phyloP scores from a whole-genome alignment of 2,113 vertebrate genomes.

The Aix galericulata region DNA sequence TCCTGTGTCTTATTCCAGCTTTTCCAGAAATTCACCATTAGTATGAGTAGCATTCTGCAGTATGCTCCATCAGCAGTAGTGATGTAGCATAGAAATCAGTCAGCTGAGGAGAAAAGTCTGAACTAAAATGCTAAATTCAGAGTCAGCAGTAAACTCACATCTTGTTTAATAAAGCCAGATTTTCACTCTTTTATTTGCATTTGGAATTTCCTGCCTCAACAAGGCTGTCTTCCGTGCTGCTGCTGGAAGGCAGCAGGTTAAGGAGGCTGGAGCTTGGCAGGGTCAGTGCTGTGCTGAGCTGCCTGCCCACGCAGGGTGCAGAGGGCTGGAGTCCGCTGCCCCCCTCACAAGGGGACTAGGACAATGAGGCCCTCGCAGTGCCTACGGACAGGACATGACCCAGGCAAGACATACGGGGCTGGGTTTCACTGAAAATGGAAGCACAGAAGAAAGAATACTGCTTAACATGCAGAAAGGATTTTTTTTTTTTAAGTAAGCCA shows the following conservation, averaged over 20 bases:
- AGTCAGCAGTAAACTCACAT: neutral
- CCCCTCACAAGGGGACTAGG: neutral
- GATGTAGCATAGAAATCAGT: neutral
- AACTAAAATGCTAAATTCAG: neutral
- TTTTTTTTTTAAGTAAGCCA: neutral
- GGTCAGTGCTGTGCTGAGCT: neutral
- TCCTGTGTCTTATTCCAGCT: neutral
- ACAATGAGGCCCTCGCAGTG: neutral
- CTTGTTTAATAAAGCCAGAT: neutral
- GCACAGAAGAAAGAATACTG: neutral
- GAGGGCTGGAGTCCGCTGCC: neutral
- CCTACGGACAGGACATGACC: neutral
- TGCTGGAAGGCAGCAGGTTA: neutral
- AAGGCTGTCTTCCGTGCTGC: neutral
- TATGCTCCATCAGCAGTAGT: neutral
- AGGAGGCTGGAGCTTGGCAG: neutral
- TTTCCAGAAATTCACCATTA: neutral
- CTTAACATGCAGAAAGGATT: neutral
- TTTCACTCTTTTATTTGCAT: neutral
- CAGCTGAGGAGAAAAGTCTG: neutral
- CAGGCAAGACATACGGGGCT: neutral
- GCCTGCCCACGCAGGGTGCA: rapidly evolving
- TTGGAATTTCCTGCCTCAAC: neutral
- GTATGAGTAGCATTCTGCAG: neutral
- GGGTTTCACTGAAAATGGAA: neutral